Evolutionary conservation across 2,888 invertebrate genomes (phyloP).

Genomic region (Cactoblastis cactorum): DNA sequence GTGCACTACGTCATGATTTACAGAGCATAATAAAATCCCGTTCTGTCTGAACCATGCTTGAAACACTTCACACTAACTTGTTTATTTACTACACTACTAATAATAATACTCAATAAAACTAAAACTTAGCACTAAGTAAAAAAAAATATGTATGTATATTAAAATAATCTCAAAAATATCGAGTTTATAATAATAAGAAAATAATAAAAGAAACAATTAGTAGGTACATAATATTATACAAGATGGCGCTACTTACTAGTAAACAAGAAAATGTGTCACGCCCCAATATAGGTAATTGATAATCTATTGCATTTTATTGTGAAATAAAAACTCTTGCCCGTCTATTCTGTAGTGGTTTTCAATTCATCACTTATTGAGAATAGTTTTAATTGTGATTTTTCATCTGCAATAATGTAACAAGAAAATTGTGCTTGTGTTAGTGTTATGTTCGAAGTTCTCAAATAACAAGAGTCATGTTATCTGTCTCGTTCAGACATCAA

Average conservation of each 20-base stretch:
- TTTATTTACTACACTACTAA: too few species aligned
- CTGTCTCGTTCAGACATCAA: slow-evolving; percentile 40
- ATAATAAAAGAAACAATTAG: neutral
- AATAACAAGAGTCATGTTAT: slow-evolving; percentile 39
- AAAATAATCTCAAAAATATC: neutral
- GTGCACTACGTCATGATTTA: too few species aligned
- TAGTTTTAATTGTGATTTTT: slow-evolving; percentile 53
- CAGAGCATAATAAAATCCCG: too few species aligned
- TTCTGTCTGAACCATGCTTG: too few species aligned
- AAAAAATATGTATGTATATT: too few species aligned
- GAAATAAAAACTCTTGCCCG: slow-evolving; percentile 62
- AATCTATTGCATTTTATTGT: slow-evolving; percentile 54
- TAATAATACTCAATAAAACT: too few species aligned
- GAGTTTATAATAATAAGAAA: neutral
- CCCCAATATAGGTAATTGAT: slow-evolving; percentile 56
- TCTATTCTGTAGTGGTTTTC: slow-evolving; percentile 44
- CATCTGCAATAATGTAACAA: slow-evolving; percentile 65
- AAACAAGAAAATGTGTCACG: slow-evolving; percentile 54
- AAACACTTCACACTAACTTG: too few species aligned
- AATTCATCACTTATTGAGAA: slow-evolving; percentile 56
- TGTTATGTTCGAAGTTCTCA: slow-evolving; percentile 53
- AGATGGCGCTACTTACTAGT: slow-evolving; percentile 51
- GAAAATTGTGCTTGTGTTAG: slow-evolving; percentile 72
- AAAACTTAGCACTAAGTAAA: too few species aligned
- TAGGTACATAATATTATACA: slow-evolving; percentile 17